Evolutionary conservation across 2,888 invertebrate species (phyloP).

Genomic region (Resseliella maxima): DNA sequence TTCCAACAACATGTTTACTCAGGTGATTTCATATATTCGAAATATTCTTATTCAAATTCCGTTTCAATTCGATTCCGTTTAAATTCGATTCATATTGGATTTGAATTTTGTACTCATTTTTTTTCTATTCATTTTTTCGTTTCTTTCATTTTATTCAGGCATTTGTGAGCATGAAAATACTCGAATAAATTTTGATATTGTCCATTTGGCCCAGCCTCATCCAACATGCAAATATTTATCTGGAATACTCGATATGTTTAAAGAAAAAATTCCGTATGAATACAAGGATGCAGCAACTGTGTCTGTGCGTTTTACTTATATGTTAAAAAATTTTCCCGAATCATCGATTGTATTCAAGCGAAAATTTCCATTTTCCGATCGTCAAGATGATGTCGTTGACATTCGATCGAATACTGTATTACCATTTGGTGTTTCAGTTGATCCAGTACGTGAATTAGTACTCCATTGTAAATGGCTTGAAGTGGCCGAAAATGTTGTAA

Average conservation of each 20-base stretch:
- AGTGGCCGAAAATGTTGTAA: constrained; percentile 84
- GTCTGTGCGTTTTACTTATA: constrained; percentile 77
- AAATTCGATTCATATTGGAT: not conserved
- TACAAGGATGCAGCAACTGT: constrained; percentile 72
- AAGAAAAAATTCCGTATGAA: constrained; percentile 83
- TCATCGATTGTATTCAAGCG: constrained; percentile 61
- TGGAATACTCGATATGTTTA: constrained; percentile 87
- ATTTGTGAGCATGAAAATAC: constrained; percentile 81
- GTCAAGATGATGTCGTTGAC: constrained; percentile 69
- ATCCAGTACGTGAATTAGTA: constrained; percentile 82
- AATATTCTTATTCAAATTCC: not conserved
- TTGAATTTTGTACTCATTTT: constrained; percentile 68
- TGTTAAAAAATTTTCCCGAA: constrained; percentile 67
- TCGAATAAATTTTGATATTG: constrained; percentile 88
- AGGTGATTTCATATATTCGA: constrained; percentile 67
- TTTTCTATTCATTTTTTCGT: too few relatives aligned
- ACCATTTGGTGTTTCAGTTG: constrained; percentile 86
- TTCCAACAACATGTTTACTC: constrained; percentile 82
- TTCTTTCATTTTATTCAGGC: constrained; percentile 75
- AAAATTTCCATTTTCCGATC: constrained; percentile 60
- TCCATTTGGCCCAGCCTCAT: constrained; percentile 84
- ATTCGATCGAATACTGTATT: constrained; percentile 79
- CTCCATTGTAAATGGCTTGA: constrained; percentile 88
- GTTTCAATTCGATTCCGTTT: not conserved
- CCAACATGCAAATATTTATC: constrained; percentile 85